phyloP scores from a whole-genome alignment of 2,888 invertebrate species.

The Acanthococcus lagerstroemiae region DNA sequence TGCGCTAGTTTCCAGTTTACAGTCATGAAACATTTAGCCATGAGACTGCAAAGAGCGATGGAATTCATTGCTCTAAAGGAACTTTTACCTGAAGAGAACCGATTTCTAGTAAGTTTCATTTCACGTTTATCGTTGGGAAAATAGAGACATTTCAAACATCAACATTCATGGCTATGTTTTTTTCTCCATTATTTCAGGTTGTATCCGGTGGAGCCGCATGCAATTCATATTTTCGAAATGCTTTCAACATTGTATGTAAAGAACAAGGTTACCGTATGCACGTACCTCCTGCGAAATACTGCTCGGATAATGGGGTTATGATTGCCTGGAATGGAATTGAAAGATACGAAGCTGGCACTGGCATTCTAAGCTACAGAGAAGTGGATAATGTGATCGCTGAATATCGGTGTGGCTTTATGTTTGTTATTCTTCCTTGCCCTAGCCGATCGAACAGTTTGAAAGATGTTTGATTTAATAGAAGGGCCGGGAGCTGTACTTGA shows the following conservation, averaged over 20 bases:
- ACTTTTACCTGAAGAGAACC: conserved; percentile 51
- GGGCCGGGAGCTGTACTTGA: not conserved
- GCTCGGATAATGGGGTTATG: conserved; percentile 98
- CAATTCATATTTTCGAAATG: conserved; percentile 67
- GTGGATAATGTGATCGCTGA: conserved; percentile 52
- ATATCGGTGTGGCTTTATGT: conserved; percentile 43
- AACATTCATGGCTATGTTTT: too few species aligned
- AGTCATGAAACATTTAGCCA: conserved; percentile 65
- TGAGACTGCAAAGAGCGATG: conserved; percentile 73
- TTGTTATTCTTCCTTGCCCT: not conserved
- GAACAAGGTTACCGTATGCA: conserved; percentile 55
- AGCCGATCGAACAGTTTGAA: too few species aligned
- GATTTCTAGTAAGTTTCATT: conserved; percentile 47
- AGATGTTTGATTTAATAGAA: not conserved
- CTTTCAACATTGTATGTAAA: conserved; percentile 57
- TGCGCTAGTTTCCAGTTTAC: conserved; percentile 76
- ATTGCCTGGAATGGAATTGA: conserved; percentile 97
- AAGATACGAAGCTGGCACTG: conserved; percentile 49
- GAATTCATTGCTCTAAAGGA: conserved; percentile 49
- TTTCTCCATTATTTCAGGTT: too few species aligned
- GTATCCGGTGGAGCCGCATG: conserved; percentile 95
- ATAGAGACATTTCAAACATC: not conserved
- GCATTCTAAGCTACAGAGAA: conserved; percentile 44
- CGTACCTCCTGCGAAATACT: conserved; percentile 71
- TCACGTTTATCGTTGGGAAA: not conserved